phyloP scores from a whole-genome alignment of 2,113 vertebrate genomes.

The Tupaia chinensis region DNA sequence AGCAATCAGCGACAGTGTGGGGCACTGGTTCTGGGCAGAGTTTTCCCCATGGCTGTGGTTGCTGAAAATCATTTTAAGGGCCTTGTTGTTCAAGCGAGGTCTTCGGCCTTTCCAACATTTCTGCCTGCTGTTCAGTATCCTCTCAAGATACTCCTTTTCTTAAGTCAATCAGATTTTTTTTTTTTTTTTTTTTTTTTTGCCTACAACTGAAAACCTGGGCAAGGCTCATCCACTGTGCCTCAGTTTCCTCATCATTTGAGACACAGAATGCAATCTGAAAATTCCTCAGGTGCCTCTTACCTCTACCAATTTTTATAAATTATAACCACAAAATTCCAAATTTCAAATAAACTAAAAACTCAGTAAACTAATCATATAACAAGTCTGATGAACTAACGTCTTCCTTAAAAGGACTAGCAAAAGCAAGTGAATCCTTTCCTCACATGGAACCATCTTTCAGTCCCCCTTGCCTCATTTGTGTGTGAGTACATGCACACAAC shows the following conservation, averaged over 20 bases:
- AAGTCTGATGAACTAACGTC: neutral
- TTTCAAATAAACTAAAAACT: slow-evolving; percentile 34
- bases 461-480: slow-evolving; percentile 33
- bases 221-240: neutral
- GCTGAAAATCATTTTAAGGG: neutral
- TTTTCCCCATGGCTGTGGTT: neutral
- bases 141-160: slow-evolving; percentile 3
- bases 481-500: slow-evolving; percentile 58
- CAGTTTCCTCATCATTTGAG: neutral
- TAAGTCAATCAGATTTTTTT: neutral
- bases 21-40: neutral
- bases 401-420: neutral
- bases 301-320: neutral
- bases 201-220: neutral
- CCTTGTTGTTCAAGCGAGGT: neutral
- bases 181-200: neutral
- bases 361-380: neutral
- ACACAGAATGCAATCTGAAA: neutral
- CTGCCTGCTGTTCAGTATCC: neutral
- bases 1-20: neutral
- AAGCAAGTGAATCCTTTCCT: neutral
- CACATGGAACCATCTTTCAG: neutral
- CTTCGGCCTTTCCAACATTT: neutral
- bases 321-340: slow-evolving; percentile 9
- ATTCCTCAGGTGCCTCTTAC: neutral